Conservation (phyloP, 1,140 invertebrate genomes). For the Orius laevigatus region DNA sequence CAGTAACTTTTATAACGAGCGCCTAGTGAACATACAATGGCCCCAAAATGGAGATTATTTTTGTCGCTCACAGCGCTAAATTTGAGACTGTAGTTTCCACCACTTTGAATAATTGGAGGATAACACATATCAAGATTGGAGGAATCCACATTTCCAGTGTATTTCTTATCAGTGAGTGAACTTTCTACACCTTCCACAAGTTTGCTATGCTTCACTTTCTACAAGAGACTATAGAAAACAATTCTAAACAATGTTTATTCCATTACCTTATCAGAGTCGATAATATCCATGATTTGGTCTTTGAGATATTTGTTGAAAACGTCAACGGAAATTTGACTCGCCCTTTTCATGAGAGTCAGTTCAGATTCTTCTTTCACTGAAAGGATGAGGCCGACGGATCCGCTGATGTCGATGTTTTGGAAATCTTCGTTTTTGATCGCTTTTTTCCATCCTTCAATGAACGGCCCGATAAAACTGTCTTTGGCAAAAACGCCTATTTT, state of each 20-base stretch:
- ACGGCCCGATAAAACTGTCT: conserved; percentile 85
- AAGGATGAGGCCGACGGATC: conserved; percentile 71
- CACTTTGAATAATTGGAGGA: conserved; percentile 95
- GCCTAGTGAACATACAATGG: conserved; percentile 89
- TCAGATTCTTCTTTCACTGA: conserved; percentile 91
- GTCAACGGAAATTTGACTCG: conserved; percentile 81
- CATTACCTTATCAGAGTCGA: conserved; percentile 83
- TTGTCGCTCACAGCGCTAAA: conserved; percentile 91
- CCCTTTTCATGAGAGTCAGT: conserved; percentile 83
- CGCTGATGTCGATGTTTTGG: conserved; percentile 59
- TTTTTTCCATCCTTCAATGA: conserved; percentile 79
- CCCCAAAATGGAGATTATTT: conserved; percentile 86
- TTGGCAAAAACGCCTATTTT: conserved; percentile 84
- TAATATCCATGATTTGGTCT: conserved; percentile 96
- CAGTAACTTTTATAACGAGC: conserved; percentile 95
- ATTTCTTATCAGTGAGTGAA: conserved; percentile 85
- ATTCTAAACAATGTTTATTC: no score
- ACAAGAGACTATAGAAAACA: conserved; percentile 24
- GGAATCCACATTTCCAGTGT: conserved; percentile 69
- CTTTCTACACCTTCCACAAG: conserved; percentile 86
- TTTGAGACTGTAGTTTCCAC: conserved; percentile 91
- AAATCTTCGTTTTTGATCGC: conserved; percentile 59
- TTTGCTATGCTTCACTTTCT: conserved; percentile 91
- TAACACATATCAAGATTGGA: conserved; percentile 92
- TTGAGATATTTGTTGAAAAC: conserved; percentile 93